Evolutionary conservation across 1,140 invertebrate genomes (phyloP).

Genomic region (Anoplolepis gracilipes): DNA sequence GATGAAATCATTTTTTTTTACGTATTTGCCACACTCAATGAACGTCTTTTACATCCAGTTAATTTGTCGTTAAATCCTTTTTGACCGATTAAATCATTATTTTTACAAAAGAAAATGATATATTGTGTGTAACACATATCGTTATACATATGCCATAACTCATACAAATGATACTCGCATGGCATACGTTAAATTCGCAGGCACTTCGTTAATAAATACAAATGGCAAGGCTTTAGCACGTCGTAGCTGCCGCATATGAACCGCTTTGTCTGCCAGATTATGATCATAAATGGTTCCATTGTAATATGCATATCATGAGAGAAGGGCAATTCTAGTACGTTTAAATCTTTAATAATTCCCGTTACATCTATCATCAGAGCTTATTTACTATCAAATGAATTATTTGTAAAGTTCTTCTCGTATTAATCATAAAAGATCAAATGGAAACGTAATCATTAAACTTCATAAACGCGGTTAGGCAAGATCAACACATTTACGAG

Average conservation of each 20-base stretch:
- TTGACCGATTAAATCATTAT: background rate
- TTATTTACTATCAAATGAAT: constrained; percentile 4
- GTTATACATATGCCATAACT: background rate
- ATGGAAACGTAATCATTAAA: constrained; percentile 40
- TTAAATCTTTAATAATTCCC: constrained; percentile 44
- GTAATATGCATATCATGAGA: constrained; percentile 36
- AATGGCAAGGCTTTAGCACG: background rate
- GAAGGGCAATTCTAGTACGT: constrained; percentile 12
- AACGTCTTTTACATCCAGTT: background rate
- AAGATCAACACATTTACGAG: constrained; percentile 40
- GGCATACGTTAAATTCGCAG: background rate
- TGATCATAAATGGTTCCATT: constrained; percentile 46
- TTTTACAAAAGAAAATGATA: background rate
- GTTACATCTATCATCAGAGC: constrained; percentile 29
- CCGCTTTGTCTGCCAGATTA: constrained; percentile 26
- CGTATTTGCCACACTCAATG: background rate
- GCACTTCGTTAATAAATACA: constrained; percentile 26
- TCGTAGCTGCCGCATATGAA: background rate
- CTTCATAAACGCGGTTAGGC: constrained; percentile 18
- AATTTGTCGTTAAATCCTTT: constrained; percentile 33
- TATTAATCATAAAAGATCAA: background rate
- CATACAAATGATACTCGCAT: background rate
- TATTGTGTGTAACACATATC: background rate
- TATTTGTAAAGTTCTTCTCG: background rate
- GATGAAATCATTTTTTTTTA: background rate